phyloP scores from a whole-genome alignment of 2,797 vertebrate species.

The Sebastiscus albofasciatus region DNA sequence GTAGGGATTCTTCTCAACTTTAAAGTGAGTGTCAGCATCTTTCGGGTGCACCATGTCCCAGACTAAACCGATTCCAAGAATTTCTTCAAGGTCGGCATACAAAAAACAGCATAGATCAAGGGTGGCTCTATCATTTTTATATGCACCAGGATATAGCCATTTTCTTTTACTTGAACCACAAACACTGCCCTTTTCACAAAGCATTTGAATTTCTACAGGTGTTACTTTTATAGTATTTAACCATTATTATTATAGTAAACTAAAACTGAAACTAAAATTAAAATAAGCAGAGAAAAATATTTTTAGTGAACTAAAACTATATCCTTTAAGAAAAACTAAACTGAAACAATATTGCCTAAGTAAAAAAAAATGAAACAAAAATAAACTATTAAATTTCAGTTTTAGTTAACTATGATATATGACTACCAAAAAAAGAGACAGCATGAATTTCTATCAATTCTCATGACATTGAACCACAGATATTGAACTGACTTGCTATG shows the following conservation, averaged over 20 bases:
- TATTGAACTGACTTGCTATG: neutral
- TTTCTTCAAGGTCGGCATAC: conserved; percentile 44
- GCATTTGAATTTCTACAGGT: neutral
- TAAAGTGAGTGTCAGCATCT: conserved; percentile 43
- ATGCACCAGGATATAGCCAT: neutral
- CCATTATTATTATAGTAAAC: no score
- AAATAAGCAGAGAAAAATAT: no score
- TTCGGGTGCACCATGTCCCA: conserved; percentile 30
- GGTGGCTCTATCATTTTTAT: neutral
- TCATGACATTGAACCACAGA: neutral
- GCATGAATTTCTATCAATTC: neutral
- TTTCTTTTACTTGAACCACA: neutral
- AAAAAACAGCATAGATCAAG: conserved; percentile 34
- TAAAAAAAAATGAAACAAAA: no score
- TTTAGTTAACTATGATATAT: no score
- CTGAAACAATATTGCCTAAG: neutral
- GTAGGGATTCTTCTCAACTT: conserved; percentile 13
- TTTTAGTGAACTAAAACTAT: no score
- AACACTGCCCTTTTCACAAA: neutral
- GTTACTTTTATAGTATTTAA: neutral
- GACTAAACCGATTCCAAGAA: conserved; percentile 11
- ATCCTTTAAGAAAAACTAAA: neutral
- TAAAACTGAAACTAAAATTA: no score
- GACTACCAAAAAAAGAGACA: neutral
- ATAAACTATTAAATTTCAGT: no score